These are phyloP conservation scores for Stichodactyla mertensii DNA, from an alignment of 64 coral and sea anemone genomes.

Conservation along the genomic window DNA sequence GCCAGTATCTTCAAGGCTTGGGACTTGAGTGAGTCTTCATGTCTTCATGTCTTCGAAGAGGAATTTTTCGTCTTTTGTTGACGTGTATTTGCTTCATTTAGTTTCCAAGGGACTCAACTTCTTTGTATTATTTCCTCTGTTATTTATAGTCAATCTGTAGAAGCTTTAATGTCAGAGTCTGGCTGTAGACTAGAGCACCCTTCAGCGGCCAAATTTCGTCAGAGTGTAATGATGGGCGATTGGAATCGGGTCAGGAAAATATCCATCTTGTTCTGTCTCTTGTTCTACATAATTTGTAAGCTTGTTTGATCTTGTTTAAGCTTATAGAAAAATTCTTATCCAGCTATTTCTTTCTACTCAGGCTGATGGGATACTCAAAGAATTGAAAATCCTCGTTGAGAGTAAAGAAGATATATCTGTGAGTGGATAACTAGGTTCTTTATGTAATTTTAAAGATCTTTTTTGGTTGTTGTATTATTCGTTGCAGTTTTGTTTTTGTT, in stretches of 20 bases:
- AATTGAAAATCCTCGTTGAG: constrained; percentile 76
- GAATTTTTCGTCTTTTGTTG: constrained; percentile 51
- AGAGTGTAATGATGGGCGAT: constrained; percentile 93
- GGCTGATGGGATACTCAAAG: constrained; percentile 97
- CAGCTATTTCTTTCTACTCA: constrained; percentile 51
- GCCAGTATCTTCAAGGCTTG: constrained; percentile 94
- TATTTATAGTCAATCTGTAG: constrained; percentile 93
- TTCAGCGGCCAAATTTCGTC: constrained; percentile 90
- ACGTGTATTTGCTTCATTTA: constrained; percentile 36
- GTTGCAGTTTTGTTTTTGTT: constrained; percentile 49
- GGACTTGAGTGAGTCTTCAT: constrained; percentile 93
- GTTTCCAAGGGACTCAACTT: constrained; percentile 17
- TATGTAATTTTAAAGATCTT: constrained; percentile 22
- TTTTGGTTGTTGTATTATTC: constrained; percentile 9
- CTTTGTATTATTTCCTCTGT: constrained; percentile 52
- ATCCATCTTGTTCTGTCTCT: constrained; percentile 28
- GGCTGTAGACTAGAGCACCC: constrained; percentile 99
- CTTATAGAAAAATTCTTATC: constrained; percentile 31
- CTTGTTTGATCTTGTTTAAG: constrained; percentile 48
- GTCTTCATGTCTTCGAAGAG: constrained; percentile 35
- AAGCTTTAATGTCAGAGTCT: constrained; percentile 90
- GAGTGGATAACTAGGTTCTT: constrained; percentile 28
- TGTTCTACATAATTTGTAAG: constrained; percentile 42
- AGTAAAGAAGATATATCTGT: constrained; percentile 93
- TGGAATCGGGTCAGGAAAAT: constrained; percentile 84